Evolutionary conservation across 2,888 invertebrate genomes (phyloP), one percentile per base, ranked within the genome.

Genomic region (Megalurothrips usitatus): DNA sequence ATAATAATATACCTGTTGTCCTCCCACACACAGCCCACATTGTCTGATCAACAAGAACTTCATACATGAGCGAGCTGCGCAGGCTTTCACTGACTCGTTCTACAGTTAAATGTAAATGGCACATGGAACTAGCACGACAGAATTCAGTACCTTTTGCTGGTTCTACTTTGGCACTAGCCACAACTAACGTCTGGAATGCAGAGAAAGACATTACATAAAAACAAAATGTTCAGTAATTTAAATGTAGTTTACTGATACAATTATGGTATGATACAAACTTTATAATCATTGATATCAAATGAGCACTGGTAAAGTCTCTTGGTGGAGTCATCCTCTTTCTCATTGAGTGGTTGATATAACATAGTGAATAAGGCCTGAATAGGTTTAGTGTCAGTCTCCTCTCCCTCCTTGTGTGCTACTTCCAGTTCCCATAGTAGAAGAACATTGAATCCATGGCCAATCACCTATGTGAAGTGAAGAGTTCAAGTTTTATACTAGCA

Each of bases 1-100:
- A 58, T 58, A 58, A 19, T 9, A 1, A 8, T 85, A 85, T 86
- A 90, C 96, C 97, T 84, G 96, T 95, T 48, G 96, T 95, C 81
- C 96, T 90, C 2, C 97, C 97, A 85, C 96, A 93, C 47, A 97
- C 94, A 0, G 96, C 96, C 98, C 98, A 98, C 90, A 95, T 92
- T 58, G 94, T 93, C 86, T 96, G 96, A 87, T 97, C 97, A 19
- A 95, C 95, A 80, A 96, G 88, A 14, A 98, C 96, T 88, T 97
- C 97, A 86, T 97, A 98, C 96, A 97, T 96, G 0, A 97, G 90
- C 9, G 92, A 92, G 26, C 89, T 90, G 84, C 85, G 84, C 80
- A 84, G 81, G 82, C 84, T 80, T 81, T 83, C 81, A 80, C 83
- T 84, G 9, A 84, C 89, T 86, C 91, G 91, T 83, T 91, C 92